Base-by-base conservation (phyloP, 2,888 invertebrate genomes). In the Lycophotia porphyrea region DNA sequence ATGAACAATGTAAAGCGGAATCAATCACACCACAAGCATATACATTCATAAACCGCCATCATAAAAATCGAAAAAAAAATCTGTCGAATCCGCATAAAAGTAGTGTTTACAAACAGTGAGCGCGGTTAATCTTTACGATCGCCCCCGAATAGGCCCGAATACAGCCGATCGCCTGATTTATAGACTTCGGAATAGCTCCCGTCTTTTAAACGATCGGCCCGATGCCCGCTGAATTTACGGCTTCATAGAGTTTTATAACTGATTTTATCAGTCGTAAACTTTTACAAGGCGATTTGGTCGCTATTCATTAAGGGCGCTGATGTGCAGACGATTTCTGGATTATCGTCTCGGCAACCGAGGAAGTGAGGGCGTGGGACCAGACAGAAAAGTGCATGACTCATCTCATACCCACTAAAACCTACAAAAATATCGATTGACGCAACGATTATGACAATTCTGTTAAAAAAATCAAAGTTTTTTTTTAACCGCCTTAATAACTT, bases 191-290 rank as follows among this genome's bases (percentile, higher is more conserved):
- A 94, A 95, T 93, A 92, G 95, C 95, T 94, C 92, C 94, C 92
- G 95, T 95, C 95, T 94, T 88, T 93, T 94, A 92, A 93, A 94
- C 90, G 90, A 90, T 88, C 87, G 85, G 70, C 85, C 90, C 91
- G 90, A 92, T 92, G 91, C 90, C 91, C 90, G 88, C 91, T 88
- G 89, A 92, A 94, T 95, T 95, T 95, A 95, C 94, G 93, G 90
- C 93, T 93, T 91, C 93, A 94, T 94, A 93, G 91, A 93, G 93
- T 95, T 95, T 95, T 95, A 95, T 95, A 95, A 95, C 95, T 94
- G 95, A 95, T 95, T 95, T 95, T 95, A 95, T 95, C 94, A 93
- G 89, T 94, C 94, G 93, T 95, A 93, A 95, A 96, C 84, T 95
- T 95, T 94, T 94, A 95, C 93, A 94, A 93, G 93, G 88, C 92